Conservation (phyloP, 2,797 vertebrate species). For the Miichthys miiuy region DNA sequence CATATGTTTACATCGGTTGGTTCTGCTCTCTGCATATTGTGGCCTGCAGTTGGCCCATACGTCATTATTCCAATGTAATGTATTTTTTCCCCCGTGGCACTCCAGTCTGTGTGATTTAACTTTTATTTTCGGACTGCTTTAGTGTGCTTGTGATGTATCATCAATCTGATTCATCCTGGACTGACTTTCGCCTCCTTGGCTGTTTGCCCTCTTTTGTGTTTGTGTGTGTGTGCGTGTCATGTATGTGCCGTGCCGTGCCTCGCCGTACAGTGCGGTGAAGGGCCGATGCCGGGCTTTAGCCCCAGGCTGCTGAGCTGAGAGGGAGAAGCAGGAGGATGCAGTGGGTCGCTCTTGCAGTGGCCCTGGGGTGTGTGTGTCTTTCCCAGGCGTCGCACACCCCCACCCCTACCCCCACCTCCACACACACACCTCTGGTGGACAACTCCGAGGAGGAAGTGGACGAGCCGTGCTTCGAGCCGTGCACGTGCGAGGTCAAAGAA, state of each 20-base stretch:
- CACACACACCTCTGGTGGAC: constrained; percentile 86
- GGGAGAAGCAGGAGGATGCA: constrained; percentile 85
- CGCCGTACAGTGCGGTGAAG: constrained; percentile 80
- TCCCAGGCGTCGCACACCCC: constrained; percentile 76
- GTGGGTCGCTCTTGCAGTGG: constrained; percentile 84
- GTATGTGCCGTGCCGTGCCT: constrained; percentile 22
- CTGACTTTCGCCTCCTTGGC: constrained; percentile 59
- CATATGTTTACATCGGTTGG: constrained; percentile 41
- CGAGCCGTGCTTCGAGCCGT: constrained; percentile 90
- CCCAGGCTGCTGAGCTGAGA: constrained; percentile 82
- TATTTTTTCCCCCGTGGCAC: constrained; percentile 50
- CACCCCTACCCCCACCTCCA: constrained; percentile 83
- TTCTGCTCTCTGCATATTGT: constrained; percentile 29
- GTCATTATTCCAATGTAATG: constrained; percentile 72
- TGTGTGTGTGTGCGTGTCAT: constrained; percentile 26
- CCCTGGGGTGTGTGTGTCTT: constrained; percentile 79
- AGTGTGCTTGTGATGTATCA: constrained; percentile 74
- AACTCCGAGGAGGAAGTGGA: constrained; percentile 87
- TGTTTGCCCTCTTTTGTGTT: constrained; percentile 55
- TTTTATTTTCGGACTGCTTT: constrained; percentile 70
- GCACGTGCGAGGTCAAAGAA: constrained; percentile 97
- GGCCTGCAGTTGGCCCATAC: constrained; percentile 55
- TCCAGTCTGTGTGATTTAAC: constrained; percentile 67
- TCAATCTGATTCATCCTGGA: constrained; percentile 77
- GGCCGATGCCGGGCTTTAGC: constrained; percentile 79